Base-by-base conservation (phyloP, 1,140 invertebrate species). In the Drosophila subpulchrella region DNA sequence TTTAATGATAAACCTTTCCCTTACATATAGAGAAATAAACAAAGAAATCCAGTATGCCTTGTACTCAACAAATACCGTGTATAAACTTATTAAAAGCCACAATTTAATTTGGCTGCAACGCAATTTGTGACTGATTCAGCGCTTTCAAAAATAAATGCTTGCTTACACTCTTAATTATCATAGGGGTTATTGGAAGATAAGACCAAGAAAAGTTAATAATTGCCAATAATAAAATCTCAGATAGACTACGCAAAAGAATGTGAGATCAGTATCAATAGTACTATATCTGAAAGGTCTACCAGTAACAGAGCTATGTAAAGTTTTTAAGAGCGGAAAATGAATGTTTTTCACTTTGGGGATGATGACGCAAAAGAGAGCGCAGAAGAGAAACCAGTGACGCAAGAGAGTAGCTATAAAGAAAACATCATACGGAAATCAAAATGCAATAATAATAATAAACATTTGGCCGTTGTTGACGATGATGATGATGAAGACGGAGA, bases 361-460 rank as follows among this genome's bases (percentile, higher is more conserved):
- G 67, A 27, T 50, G 47, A 65, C 38, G 38, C 5, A 39, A 34
- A 67, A 75, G 54, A 65, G 60, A 66, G 11, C 24, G 11, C 8
- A 36, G 5, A 54, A 41, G 48, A 48, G 47, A 56, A 58, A 24
- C 3, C 10, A 24, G 32, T 60, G 54, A 77, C 60, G 36, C 12
- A 15, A 48, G 48, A 61, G 48, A 63, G 71, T 38, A 50, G 55
- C 70, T 56, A 65, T 59, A 78, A 55, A 46, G 39, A 68, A 66
- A 62, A 59, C 70, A 66, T 75, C 72, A 79, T 83, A 79, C 83
- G 83, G 83, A 86, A 86, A 88, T 86, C 66, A 82, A 86, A 86
- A 86, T 86, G 78, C 78, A 86, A 86, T 88, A 86, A 79, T 88
- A 86, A 86, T 88, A 86, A 79, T 88, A 88, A 86, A 79, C 79